Percentiles rank a stretch among this genome's conserved stretches.
Evolutionary conservation across 2,797 vertebrate species (phyloP).

Genomic region (Anabas testudineus): DNA sequence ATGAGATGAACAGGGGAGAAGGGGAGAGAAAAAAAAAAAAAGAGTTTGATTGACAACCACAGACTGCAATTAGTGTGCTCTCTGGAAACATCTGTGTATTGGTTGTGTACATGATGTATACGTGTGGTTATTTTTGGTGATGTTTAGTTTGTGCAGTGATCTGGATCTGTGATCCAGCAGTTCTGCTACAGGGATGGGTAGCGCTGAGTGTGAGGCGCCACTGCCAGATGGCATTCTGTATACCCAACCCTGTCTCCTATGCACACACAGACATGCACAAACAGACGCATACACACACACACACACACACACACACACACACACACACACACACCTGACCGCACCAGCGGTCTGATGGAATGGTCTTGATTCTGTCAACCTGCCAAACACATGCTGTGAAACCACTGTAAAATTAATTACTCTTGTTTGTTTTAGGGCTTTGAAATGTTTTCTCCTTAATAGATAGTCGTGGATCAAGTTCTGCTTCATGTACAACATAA

Average conservation of each 20-base stretch:
- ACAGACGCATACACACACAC: conserved; percentile 19
- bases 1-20: conserved; percentile 46
- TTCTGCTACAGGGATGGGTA: conserved; percentile 91
- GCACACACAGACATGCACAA: conserved; percentile 20
- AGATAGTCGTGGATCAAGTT: conserved; percentile 7
- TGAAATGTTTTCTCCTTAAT: conserved; percentile 30
- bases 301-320: conserved; percentile 17
- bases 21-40: conserved; percentile 59
- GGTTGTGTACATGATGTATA: conserved; percentile 73
- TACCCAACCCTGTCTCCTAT: conserved; percentile 69
- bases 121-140: conserved; percentile 65
- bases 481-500: not conserved
- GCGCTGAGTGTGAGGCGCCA: conserved; percentile 85
- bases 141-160: conserved; percentile 84
- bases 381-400: conserved; percentile 66
- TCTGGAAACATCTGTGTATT: conserved; percentile 81
- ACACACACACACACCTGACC: conserved; percentile 45
- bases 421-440: conserved; percentile 53
- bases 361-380: conserved; percentile 71
- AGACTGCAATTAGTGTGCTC: conserved; percentile 96
- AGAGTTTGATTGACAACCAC: conserved; percentile 96
- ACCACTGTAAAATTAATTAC: conserved; percentile 67
- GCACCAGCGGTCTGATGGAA: conserved; percentile 66
- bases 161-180: conserved; percentile 93
- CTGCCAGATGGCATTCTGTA: conserved; percentile 92